phyloP scores from a whole-genome alignment of 2,113 vertebrate genomes.

The Danionella cerebrum region DNA sequence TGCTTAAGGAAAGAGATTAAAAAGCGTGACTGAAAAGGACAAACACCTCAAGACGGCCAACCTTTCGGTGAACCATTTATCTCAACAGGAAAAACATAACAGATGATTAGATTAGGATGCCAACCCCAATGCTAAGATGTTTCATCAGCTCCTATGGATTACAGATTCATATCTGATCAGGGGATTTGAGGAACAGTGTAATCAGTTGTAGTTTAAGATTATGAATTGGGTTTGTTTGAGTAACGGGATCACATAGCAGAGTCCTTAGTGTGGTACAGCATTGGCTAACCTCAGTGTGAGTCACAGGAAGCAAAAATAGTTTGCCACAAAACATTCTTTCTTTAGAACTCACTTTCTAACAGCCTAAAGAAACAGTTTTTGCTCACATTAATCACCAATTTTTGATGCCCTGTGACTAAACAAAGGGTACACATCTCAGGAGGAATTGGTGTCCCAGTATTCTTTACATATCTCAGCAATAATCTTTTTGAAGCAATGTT shows the following conservation, averaged over 20 bases:
- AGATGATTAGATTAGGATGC: conserved; percentile 44
- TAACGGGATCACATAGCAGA: conserved; percentile 18
- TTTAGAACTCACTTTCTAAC: neutral
- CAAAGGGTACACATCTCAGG: no score
- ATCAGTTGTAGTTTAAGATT: conserved; percentile 18
- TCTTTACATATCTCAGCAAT: no score
- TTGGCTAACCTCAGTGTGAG: conserved; percentile 32
- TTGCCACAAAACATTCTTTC: neutral
- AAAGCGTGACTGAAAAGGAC: neutral
- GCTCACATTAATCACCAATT: no score
- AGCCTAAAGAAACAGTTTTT: no score
- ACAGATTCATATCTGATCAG: neutral
- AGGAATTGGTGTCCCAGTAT: no score
- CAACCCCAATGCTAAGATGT: conserved; percentile 10
- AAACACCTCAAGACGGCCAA: conserved; percentile 30
- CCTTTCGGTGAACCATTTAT: conserved; percentile 10
- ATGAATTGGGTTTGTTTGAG: neutral
- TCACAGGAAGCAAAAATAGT: conserved; percentile 29
- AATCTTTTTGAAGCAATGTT: no score
- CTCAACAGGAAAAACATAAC: neutral
- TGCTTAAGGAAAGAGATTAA: conserved; percentile 24
- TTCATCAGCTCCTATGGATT: neutral
- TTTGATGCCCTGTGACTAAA: no score
- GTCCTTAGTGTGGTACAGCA: conserved; percentile 15
- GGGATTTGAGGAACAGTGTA: neutral